These are phyloP conservation scores for Lepidostoma basale DNA, from an alignment of 1,140 invertebrate genomes.

Conservation along the genomic window DNA sequence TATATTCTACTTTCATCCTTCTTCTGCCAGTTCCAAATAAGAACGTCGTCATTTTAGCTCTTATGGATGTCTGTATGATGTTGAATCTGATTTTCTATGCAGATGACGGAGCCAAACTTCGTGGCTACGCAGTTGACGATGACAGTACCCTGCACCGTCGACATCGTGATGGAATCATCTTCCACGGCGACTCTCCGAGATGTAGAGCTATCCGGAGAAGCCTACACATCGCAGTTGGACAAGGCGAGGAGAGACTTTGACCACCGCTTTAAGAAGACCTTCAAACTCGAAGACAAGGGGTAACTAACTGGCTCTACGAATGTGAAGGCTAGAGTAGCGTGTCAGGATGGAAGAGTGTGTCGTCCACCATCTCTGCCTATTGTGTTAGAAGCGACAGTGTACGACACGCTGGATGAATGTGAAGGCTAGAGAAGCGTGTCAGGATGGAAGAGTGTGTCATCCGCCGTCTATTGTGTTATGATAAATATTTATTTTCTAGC, in stretches of 20 bases:
- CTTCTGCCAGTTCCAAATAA: not conserved
- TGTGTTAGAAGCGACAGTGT: no score
- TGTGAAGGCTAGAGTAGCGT: no score
- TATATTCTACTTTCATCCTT: no score
- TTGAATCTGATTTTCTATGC: no score
- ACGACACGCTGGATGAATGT: no score
- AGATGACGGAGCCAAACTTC: slow-evolving; percentile 75
- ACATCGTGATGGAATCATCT: slow-evolving; percentile 81
- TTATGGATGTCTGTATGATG: no score
- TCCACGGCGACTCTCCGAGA: slow-evolving; percentile 66
- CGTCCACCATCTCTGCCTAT: no score
- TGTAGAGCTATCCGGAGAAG: slow-evolving; percentile 64
- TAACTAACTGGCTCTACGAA: no score
- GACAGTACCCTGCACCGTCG: slow-evolving; percentile 82
- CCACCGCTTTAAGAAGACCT: slow-evolving; percentile 75
- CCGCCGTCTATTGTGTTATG: no score
- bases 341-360: no score
- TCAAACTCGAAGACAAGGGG: slow-evolving; percentile 72
- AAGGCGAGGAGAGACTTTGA: slow-evolving; percentile 67
- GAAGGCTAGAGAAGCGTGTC: no score
- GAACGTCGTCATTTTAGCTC: not conserved
- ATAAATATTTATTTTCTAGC: slow-evolving; percentile 50
- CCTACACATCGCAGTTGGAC: slow-evolving; percentile 68
- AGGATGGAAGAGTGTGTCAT: no score
- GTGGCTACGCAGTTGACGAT: slow-evolving; percentile 81